A percentile compares a stretch with the other conserved stretches of the same genome.
Conservation (phyloP, 2,888 invertebrate genomes). For the Eudemis profundana region DNA sequence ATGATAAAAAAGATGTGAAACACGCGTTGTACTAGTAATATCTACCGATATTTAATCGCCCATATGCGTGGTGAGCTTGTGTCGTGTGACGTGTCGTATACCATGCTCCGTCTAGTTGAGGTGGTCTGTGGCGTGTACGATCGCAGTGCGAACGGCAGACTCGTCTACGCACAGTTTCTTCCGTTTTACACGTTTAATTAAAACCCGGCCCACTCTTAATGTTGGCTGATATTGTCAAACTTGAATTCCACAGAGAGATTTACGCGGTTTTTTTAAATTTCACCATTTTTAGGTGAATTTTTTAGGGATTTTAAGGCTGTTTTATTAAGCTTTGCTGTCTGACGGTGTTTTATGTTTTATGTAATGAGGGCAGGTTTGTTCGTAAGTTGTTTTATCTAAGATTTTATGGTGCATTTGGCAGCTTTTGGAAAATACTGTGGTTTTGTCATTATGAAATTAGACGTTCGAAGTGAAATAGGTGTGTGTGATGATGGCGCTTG, state of each 20-base stretch:
- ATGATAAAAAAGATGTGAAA: no score
- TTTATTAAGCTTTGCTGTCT: slow-evolving; percentile 11
- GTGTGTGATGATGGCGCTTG: no score
- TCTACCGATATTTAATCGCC: no score
- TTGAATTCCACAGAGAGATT: slow-evolving; percentile 40
- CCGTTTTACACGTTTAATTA: slow-evolving; percentile 44
- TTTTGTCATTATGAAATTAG: no score
- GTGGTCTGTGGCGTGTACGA: neutral
- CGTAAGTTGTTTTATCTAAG: no score
- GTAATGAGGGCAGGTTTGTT: neutral
- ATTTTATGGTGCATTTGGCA: no score
- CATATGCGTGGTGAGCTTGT: no score
- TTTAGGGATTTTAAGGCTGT: slow-evolving; percentile 16
- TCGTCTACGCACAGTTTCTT: slow-evolving; percentile 41
- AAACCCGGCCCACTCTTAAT: slow-evolving; percentile 41
- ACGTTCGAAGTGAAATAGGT: no score
- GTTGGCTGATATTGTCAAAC: slow-evolving; percentile 43
- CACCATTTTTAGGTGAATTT: slow-evolving; percentile 10
- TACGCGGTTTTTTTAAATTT: slow-evolving; percentile 29
- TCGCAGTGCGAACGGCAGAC: slow-evolving; percentile 12
- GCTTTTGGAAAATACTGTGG: no score
- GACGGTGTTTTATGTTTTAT: slow-evolving; percentile 14
- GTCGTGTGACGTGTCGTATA: no score
- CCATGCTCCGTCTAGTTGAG: no score
- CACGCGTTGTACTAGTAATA: no score